These are phyloP conservation scores for Phrynocephalus guinanensis DNA, from an alignment of 2,797 vertebrate species.

Conservation along the genomic window DNA sequence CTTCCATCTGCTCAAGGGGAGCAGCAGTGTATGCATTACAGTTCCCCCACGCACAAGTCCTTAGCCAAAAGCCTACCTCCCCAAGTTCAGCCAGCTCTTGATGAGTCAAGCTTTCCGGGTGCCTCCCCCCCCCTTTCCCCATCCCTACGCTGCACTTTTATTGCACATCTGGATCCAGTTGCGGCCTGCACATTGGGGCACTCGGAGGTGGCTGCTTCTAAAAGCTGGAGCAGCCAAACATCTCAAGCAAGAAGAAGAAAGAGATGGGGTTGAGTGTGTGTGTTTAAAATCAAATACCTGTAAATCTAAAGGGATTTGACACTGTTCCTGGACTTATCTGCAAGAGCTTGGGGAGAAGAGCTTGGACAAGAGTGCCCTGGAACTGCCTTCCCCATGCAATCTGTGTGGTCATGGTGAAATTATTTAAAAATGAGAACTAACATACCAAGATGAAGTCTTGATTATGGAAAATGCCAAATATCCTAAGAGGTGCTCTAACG, in stretches of 20 bases:
- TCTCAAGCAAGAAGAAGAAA: constrained; percentile 43
- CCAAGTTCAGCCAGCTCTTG: constrained; percentile 21
- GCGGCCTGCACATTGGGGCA: constrained; percentile 69
- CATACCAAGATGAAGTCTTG: background rate
- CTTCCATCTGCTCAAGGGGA: background rate
- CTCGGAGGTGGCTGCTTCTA: constrained; percentile 67
- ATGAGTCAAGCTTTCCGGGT: constrained; percentile 55
- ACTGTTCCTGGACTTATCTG: too few relatives aligned
- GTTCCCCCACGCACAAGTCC: background rate
- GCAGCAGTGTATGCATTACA: background rate
- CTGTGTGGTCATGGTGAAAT: background rate
- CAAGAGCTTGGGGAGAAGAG: background rate
- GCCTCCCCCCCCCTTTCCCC: constrained; percentile 29
- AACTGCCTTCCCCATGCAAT: background rate
- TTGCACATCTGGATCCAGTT: constrained; percentile 77
- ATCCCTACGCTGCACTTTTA: constrained; percentile 28
- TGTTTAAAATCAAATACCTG: background rate
- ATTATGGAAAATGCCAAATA: background rate
- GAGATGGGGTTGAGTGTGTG: background rate
- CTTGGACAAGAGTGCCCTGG: background rate
- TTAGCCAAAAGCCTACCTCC: constrained; percentile 22
- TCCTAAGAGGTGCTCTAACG: background rate
- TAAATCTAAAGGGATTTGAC: constrained; percentile 4
- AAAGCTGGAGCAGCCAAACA: constrained; percentile 67
- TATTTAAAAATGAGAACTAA: background rate